phyloP scores from a whole-genome alignment of 35 echinoderm and acorn worm species.

The Hemicentrotus pulcherrimus region DNA sequence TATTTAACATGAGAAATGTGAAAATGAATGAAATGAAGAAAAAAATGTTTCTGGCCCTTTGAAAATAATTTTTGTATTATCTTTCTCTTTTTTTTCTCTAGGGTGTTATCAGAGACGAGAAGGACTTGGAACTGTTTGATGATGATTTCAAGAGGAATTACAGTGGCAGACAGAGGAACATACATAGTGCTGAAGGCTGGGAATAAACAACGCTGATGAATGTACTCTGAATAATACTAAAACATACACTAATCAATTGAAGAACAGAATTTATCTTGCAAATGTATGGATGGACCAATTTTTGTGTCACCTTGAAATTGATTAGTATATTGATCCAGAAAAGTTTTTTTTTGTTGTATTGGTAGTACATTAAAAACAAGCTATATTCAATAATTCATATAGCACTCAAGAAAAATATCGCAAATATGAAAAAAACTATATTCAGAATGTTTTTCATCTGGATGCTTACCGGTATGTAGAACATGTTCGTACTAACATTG shows the following conservation, averaged over 20 bases:
- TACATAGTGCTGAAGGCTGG: constrained; percentile 74
- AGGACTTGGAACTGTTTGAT: constrained; percentile 94
- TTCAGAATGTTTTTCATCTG: too few relatives aligned
- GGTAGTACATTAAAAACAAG: too few relatives aligned
- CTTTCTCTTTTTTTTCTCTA: constrained; percentile 28
- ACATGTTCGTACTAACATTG: too few relatives aligned
- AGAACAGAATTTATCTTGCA: neutral
- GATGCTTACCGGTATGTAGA: too few relatives aligned
- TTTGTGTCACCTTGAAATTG: neutral
- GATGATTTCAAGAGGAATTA: constrained; percentile 94
- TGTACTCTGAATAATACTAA: constrained; percentile 2
- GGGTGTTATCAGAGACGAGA: constrained; percentile 88
- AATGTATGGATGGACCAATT: neutral
- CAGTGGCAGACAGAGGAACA: constrained; percentile 76
- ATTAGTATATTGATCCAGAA: neutral
- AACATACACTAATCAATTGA: neutral
- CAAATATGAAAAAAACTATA: too few relatives aligned
- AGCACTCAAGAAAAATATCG: too few relatives aligned
- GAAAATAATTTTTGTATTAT: neutral
- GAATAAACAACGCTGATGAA: constrained; percentile 19
- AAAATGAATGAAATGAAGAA: too few relatives aligned
- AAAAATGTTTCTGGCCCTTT: neutral
- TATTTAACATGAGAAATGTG: too few relatives aligned
- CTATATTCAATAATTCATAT: too few relatives aligned
- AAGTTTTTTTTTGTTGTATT: too few relatives aligned